These are phyloP conservation scores for Eolophus roseicapilla DNA, from an alignment of 2,113 vertebrate genomes.

Conservation along the genomic window DNA sequence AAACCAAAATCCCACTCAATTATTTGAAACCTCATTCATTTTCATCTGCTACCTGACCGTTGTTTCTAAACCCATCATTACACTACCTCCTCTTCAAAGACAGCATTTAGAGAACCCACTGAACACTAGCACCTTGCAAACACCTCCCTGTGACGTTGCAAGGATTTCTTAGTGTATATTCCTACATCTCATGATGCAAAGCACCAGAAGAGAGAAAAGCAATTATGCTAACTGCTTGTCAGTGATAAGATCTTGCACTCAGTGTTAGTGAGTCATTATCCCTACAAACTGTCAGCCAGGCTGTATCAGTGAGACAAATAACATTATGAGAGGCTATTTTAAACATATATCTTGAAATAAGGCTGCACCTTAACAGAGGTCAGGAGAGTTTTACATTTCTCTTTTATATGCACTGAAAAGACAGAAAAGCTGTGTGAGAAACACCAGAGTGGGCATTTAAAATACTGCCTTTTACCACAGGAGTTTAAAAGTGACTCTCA, in stretches of 20 bases:
- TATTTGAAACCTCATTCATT: conserved; percentile 36
- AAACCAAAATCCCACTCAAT: conserved; percentile 27
- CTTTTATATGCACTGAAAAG: background rate
- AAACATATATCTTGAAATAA: background rate
- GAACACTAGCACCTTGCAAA: background rate
- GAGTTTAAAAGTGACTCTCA: background rate
- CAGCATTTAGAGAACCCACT: background rate
- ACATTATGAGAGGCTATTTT: background rate
- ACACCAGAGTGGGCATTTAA: background rate
- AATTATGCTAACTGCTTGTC: conserved; percentile 61
- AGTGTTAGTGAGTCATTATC: conserved; percentile 46
- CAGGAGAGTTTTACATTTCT: background rate
- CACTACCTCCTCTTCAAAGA: conserved; percentile 22
- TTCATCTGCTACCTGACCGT: background rate
- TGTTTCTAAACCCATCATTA: conserved; percentile 27
- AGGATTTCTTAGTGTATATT: background rate
- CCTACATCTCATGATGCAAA: conserved; percentile 20
- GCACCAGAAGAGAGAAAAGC: conserved; percentile 28
- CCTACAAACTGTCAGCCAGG: conserved; percentile 24
- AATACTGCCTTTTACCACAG: background rate
- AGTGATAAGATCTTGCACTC: conserved; percentile 2
- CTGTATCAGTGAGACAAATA: background rate
- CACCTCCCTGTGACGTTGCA: background rate
- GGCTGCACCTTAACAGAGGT: background rate
- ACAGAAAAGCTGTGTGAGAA: background rate